Base-by-base conservation (phyloP, 2,888 invertebrate species). In the Sialis lutaria region DNA sequence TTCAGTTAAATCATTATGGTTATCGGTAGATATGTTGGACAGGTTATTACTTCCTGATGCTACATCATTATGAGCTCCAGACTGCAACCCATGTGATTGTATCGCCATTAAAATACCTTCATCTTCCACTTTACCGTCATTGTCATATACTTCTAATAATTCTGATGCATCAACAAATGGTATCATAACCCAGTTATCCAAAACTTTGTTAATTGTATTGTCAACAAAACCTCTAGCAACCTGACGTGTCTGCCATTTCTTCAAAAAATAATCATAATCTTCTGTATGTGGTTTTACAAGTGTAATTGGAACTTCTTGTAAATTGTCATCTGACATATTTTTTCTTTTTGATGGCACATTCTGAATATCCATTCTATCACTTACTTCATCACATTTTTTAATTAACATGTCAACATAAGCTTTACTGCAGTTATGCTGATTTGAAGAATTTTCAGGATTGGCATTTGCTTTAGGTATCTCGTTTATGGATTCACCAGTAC, bases 91-190 rank as follows among this genome's bases (percentile, higher is more conserved):
- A 57, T 81, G 79, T 45, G 78, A 77, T 47, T 76, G 76, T 55
- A 82, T 82, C 4, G 82, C 82, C 81, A 81, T 82, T 33, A 77
- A 64, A 47, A 82, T 81, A 1, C 80, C 82, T 58, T 78, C 77
- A 57, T 81, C 77, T 63, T 80, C 81, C 57, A 81, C 70, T 49
- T 72, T 70, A 33, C 74, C 72, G 51, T 71, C 72, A 40, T 67
- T 69, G 6, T 71, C 70, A 35, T 70, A 60, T 52, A 73, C 69
- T 53, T 75, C 73, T 10, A 74, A 67, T 49, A 73, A 69, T 49
- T 74, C 71, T 12, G 68, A 66, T 33, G 71, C 69, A 54, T 69
- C 65, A 40, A 73, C 64, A 42, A 69, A 57, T 8, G 73, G 71
- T 33, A 67, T 65, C 37, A 71, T 61, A 51, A 70, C 69, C 67